phyloP scores from a whole-genome alignment of 2,797 vertebrate species.

The Salmo trutta region DNA sequence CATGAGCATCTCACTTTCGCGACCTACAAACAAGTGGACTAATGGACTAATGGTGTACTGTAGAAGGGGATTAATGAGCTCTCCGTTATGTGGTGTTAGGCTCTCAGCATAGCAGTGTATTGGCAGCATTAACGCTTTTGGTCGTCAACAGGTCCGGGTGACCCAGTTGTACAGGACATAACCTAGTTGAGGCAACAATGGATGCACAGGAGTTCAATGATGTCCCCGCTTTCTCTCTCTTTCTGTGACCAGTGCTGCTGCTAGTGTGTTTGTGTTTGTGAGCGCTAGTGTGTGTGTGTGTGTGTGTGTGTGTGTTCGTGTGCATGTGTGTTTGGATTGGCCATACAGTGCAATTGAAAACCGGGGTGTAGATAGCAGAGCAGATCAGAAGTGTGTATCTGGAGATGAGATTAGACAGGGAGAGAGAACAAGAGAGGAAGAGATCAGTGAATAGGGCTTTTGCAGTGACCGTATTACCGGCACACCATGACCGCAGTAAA shows the following conservation, averaged over 20 bases:
- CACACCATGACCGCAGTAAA: too few relatives aligned
- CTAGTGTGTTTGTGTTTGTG: background rate
- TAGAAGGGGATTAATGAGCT: background rate
- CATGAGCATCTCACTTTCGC: conserved; percentile 44
- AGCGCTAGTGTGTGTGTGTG: background rate
- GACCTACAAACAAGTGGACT: conserved; percentile 27
- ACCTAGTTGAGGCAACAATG: conserved; percentile 23
- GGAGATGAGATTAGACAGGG: too few relatives aligned
- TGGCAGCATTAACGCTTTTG: conserved; percentile 9
- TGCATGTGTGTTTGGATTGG: background rate
- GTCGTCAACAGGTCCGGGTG: conserved; percentile 7
- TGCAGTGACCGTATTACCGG: too few relatives aligned
- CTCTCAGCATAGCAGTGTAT: background rate
- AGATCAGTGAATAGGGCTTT: too few relatives aligned
- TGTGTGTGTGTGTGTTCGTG: too few relatives aligned
- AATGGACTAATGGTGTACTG: conserved; percentile 19
- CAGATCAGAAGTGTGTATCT: background rate
- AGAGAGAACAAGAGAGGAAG: background rate
- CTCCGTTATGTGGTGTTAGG: background rate
- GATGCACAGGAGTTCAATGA: background rate
- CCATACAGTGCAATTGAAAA: background rate
- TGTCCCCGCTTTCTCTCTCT: background rate
- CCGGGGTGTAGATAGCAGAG: background rate
- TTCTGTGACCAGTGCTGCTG: background rate
- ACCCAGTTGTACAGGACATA: conserved; percentile 31